Percentiles rank a stretch among this genome's conserved stretches.
Evolutionary conservation across 1,140 invertebrate genomes (phyloP).

Genomic region (Eueides isabella): DNA sequence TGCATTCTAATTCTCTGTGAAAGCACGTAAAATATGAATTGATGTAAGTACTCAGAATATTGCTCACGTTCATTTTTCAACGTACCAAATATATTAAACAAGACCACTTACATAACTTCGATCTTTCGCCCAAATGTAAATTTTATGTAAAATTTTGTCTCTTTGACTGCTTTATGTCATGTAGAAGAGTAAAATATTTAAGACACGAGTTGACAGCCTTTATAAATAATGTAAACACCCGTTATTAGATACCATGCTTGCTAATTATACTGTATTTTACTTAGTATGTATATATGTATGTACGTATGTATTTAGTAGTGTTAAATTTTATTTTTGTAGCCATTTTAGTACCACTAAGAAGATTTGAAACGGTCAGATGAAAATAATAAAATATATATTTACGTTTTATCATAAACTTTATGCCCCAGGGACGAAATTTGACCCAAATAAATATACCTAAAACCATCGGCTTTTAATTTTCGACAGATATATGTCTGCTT

Average conservation of each 20-base stretch:
- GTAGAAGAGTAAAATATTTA: background rate
- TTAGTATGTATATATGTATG: too few relatives aligned
- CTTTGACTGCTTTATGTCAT: background rate
- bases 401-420: slow-evolving; percentile 11
- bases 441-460: background rate
- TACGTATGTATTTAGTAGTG: too few relatives aligned
- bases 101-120: background rate
- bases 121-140: background rate
- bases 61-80: background rate
- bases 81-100: background rate
- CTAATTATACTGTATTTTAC: too few relatives aligned
- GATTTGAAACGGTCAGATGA: background rate
- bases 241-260: too few relatives aligned
- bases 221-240: too few relatives aligned
- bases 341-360: too few relatives aligned
- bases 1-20: background rate
- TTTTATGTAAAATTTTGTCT: background rate
- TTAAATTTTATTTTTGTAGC: too few relatives aligned
- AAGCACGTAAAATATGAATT: background rate
- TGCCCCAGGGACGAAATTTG: background rate
- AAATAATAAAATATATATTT: slow-evolving; percentile 13
- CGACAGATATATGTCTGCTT: background rate
- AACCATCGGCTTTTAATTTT: background rate
- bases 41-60: background rate
- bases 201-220: too few relatives aligned